These are phyloP conservation scores for Nibea albiflora DNA, from an alignment of 2,113 vertebrate species.

Conservation along the genomic window DNA sequence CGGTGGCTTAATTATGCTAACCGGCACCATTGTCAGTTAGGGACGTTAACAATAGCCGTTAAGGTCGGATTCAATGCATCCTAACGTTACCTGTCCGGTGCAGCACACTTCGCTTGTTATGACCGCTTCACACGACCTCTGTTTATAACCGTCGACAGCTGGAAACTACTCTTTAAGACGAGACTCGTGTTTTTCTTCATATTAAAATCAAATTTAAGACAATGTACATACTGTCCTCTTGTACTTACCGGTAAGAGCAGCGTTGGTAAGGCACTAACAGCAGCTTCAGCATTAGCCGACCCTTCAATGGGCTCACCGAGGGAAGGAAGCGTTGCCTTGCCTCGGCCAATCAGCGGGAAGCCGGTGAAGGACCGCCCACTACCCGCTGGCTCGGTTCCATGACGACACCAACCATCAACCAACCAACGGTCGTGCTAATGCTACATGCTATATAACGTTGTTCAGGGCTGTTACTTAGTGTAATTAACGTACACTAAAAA, in stretches of 20 bases:
- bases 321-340: slow-evolving; percentile 5
- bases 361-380: slow-evolving; percentile 60
- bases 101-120: not conserved
- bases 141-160: not conserved
- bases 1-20: not conserved
- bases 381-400: slow-evolving; percentile 1
- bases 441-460: no score
- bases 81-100: slow-evolving; percentile 3
- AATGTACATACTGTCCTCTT: not conserved
- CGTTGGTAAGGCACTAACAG: slow-evolving; percentile 22
- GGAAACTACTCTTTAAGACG: not conserved
- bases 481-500: no score
- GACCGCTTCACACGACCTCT: not conserved
- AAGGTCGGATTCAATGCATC: not conserved
- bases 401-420: not conserved
- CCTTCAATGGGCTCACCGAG: slow-evolving; percentile 22
- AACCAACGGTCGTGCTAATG: not conserved
- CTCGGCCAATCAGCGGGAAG: slow-evolving; percentile 67
- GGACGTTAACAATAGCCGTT: not conserved
- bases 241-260: slow-evolving; percentile 46
- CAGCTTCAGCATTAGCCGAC: not conserved
- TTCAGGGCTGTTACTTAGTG: no score
- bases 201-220: not conserved
- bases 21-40: not conserved
- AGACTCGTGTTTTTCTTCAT: no score